Conservation (phyloP, 2,113 vertebrate species). For the Setophaga petechia region DNA sequence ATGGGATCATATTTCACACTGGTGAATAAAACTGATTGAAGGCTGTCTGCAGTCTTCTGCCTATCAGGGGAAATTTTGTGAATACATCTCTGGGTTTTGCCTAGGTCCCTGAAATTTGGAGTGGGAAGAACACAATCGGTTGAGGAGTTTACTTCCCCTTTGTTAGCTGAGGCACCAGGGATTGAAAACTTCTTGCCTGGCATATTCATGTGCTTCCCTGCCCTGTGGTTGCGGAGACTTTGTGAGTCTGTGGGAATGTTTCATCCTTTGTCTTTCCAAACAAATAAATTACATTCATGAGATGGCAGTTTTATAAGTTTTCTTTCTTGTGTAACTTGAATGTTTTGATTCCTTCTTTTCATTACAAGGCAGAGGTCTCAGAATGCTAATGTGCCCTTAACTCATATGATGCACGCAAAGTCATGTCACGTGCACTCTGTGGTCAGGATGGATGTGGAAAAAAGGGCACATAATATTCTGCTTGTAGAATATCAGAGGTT, state of each 20-base stretch:
- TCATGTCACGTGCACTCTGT: not conserved
- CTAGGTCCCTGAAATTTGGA: not conserved
- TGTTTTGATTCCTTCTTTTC: slow-evolving; percentile 52
- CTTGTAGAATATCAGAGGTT: not conserved
- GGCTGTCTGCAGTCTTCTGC: not conserved
- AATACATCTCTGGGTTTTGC: not conserved
- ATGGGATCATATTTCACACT: rapidly evolving
- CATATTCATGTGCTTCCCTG: slow-evolving; percentile 58
- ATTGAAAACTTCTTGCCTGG: slow-evolving; percentile 43
- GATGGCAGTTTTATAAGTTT: slow-evolving; percentile 67
- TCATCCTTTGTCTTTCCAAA: slow-evolving; percentile 65
- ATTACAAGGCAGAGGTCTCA: not conserved
- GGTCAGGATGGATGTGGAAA: not conserved
- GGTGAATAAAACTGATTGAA: not conserved
- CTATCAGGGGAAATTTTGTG: not conserved
- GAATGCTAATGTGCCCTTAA: slow-evolving; percentile 9
- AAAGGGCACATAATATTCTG: not conserved
- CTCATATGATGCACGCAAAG: not conserved
- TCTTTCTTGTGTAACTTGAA: slow-evolving; percentile 59
- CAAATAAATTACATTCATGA: slow-evolving; percentile 63
- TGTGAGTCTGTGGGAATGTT: slow-evolving; percentile 56
- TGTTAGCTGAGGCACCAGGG: slow-evolving; percentile 46
- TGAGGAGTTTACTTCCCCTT: slow-evolving; percentile 10
- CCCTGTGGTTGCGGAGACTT: slow-evolving; percentile 50
- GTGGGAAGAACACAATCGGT: not conserved